Base-by-base conservation (phyloP, 2,113 vertebrate species). In the Onychorhynchus coronatus region DNA sequence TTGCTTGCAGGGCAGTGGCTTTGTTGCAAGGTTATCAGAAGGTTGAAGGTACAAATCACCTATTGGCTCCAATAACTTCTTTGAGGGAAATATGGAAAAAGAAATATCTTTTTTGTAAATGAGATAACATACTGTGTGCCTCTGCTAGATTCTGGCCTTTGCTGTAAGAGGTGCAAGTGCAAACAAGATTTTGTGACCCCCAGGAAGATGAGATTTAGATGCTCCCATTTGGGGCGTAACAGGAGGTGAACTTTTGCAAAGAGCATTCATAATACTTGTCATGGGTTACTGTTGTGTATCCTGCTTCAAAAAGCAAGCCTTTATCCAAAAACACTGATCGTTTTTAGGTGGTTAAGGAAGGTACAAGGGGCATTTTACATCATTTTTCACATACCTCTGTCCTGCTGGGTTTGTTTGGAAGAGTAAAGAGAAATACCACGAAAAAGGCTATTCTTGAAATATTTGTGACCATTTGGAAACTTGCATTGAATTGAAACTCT, bases 11-110 rank as follows among this genome's bases (percentile, higher is more conserved):
- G 88, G 91, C 78, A 37, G 56, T 46, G 58, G 52, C 82, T 11
- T 27, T 80, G 84, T 84, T 86, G 62, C 8, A 33, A 84, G 95
- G 88, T 96, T 96, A 97, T 96, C 91, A 71, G 72, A 73, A 95
- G 81, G 94, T n/a, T 85, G 70, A 91, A 82, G 80, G 77, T 68
- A 66, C 65, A 65, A 50, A 74, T 90, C 37, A 5, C 50, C 79
- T 74, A 13, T 70, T 93, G 86, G 56, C 72, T 90, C 53, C 42
- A 74, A 3, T 84, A 90, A 86, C 61, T 93, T 87, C 72, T 58
- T 1, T 24, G 74, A 85, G 55, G 42, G 56, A 92, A 94, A 89
- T 55, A 70, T 3, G 22, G 58, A 18, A 61, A 67, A 89, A 67
- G 28, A 71, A 68, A 4, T 1, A 35, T 82, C 16, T 68, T n/a